phyloP scores from a whole-genome alignment of 2,888 invertebrate genomes.

The Oxyscelio sp. region DNA sequence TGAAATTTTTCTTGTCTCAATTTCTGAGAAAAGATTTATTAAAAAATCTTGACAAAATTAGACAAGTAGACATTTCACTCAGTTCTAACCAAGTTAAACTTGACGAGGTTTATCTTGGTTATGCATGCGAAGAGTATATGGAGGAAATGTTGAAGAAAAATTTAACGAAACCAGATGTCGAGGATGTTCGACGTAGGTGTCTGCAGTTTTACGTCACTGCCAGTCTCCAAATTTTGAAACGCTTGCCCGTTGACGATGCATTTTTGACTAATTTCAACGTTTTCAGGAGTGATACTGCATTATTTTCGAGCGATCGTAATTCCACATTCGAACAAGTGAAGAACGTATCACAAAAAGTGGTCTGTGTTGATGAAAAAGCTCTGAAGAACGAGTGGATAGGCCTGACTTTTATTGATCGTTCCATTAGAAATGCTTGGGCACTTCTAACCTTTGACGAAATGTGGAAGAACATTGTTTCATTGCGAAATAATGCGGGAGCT shows the following conservation, averaged over 20 bases:
- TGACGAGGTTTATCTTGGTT: neutral
- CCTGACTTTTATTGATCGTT: neutral
- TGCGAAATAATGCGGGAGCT: neutral
- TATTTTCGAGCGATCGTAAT: neutral
- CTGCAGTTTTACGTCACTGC: neutral
- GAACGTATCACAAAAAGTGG: neutral
- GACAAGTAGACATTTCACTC: neutral
- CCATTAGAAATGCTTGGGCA: neutral
- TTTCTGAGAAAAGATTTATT: neutral
- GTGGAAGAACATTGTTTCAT: neutral
- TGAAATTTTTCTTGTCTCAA: neutral
- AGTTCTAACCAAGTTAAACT: neutral
- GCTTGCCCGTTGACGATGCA: neutral
- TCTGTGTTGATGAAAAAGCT: neutral
- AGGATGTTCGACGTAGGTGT: neutral
- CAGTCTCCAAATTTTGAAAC: neutral
- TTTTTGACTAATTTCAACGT: neutral
- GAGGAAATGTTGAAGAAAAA: neutral
- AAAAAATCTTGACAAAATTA: neutral
- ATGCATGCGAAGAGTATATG: neutral
- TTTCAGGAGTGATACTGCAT: neutral
- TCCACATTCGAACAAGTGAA: neutral
- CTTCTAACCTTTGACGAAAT: neutral
- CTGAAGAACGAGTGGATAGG: neutral
- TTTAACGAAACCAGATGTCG: neutral